phyloP scores from a whole-genome alignment of 2,797 vertebrate species.

The Harpagifer antarcticus region DNA sequence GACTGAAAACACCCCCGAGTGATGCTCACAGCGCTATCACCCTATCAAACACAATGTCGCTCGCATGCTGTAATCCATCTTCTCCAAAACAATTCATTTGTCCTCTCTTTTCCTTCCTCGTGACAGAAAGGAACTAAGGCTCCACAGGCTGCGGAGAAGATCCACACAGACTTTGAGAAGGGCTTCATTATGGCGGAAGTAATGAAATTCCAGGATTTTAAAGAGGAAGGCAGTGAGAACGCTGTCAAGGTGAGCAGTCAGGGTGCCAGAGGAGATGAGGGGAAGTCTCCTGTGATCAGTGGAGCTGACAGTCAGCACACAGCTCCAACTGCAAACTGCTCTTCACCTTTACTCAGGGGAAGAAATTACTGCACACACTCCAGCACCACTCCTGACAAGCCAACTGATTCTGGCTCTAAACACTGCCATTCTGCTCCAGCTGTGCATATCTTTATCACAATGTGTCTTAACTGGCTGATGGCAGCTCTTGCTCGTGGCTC shows the following conservation, averaged over 20 bases:
- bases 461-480: constrained; percentile 79
- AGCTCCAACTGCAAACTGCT: constrained; percentile 75
- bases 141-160: constrained; percentile 94
- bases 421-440: constrained; percentile 82
- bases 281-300: constrained; percentile 84
- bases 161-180: constrained; percentile 94
- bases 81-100: constrained; percentile 91
- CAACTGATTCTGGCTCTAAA: constrained; percentile 81
- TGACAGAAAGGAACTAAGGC: constrained; percentile 95
- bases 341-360: constrained; percentile 85
- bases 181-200: constrained; percentile 98
- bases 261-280: constrained; percentile 85
- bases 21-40: constrained; percentile 73
- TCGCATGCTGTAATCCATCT: constrained; percentile 86
- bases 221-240: constrained; percentile 93
- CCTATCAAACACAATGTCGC: constrained; percentile 81
- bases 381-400: constrained; percentile 81
- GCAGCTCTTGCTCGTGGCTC: constrained; percentile 64
- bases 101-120: constrained; percentile 78
- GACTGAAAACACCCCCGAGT: constrained; percentile 73
- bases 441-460: constrained; percentile 85
- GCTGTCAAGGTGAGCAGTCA: constrained; percentile 97
- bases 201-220: constrained; percentile 98
- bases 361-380: constrained; percentile 85
- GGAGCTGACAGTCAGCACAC: constrained; percentile 82